These are phyloP conservation scores for Hydrozoanthus gracilis DNA, from an alignment of 92 coral and sea anemone species.

Conservation along the genomic window DNA sequence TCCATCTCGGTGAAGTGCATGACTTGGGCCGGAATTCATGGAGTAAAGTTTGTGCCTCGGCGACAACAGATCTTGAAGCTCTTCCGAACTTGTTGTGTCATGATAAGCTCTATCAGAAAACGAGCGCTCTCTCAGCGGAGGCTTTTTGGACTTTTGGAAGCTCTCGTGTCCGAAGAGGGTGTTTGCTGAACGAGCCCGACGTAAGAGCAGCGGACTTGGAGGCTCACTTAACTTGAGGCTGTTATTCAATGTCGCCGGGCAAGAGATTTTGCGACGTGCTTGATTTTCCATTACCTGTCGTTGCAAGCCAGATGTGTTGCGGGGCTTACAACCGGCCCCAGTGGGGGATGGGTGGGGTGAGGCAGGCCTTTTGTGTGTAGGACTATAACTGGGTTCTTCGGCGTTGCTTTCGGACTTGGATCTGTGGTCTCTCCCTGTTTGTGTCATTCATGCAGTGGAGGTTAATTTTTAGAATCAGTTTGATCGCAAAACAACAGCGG, in stretches of 20 bases:
- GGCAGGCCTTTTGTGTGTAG: not conserved
- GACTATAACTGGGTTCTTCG: not conserved
- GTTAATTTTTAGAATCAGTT: not conserved
- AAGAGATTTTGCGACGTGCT: not conserved
- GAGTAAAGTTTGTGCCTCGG: not conserved
- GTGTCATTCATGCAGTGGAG: not conserved
- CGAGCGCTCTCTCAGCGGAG: not conserved
- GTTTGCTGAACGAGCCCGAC: slow-evolving; percentile 15
- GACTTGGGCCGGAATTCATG: not conserved
- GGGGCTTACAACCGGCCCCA: not conserved
- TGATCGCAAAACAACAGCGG: not conserved
- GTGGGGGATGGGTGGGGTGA: slow-evolving; percentile 27
- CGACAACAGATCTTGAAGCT: not conserved
- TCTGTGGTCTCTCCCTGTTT: slow-evolving; percentile 1
- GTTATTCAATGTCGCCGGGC: not conserved
- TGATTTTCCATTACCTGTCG: slow-evolving; percentile 4
- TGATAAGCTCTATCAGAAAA: not conserved
- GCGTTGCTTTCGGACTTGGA: not conserved
- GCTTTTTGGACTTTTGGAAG: not conserved
- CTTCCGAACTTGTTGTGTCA: not conserved
- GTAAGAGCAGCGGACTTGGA: not conserved
- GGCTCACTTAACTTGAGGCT: not conserved
- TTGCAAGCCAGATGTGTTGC: slow-evolving; percentile 1
- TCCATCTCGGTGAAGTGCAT: not conserved
- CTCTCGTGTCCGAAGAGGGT: not conserved